Conservation (phyloP, 2,888 invertebrate species). For the Nasonia oneida region DNA sequence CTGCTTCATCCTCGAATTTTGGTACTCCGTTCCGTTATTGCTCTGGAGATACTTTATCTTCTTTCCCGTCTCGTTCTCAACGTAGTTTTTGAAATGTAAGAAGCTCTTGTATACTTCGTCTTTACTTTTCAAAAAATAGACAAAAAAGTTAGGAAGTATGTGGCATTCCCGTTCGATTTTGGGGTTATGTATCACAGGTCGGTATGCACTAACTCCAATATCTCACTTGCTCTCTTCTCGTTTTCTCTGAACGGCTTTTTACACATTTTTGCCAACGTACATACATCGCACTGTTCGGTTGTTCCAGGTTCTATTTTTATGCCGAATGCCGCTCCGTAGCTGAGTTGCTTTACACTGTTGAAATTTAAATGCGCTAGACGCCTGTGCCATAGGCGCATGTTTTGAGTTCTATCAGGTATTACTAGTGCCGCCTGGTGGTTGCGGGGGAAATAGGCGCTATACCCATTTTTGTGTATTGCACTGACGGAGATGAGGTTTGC, state of each 20-base stretch:
- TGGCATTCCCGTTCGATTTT: not conserved
- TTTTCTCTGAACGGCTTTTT: not conserved
- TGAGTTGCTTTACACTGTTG: not conserved
- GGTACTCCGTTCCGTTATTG: too few relatives aligned
- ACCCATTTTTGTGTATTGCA: too few relatives aligned
- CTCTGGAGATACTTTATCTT: too few relatives aligned
- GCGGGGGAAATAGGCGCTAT: too few relatives aligned
- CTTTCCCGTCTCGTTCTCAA: not conserved
- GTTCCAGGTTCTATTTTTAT: not conserved
- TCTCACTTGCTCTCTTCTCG: not conserved
- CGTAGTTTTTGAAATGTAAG: not conserved
- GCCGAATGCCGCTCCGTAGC: too few relatives aligned
- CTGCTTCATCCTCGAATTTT: too few relatives aligned
- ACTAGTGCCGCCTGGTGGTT: not conserved
- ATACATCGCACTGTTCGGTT: not conserved
- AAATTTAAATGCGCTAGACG: not conserved
- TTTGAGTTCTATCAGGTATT: not conserved
- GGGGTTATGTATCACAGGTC: not conserved
- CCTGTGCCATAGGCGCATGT: not conserved
- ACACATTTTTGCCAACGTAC: not conserved
- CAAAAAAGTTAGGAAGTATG: not conserved
- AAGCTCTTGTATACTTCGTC: not conserved
- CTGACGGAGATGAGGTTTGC: too few relatives aligned
- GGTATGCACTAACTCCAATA: not conserved
- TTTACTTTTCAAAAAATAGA: constrained; percentile 1